Conservation (phyloP, 2,113 vertebrate genomes). For the Alosa alosa region DNA sequence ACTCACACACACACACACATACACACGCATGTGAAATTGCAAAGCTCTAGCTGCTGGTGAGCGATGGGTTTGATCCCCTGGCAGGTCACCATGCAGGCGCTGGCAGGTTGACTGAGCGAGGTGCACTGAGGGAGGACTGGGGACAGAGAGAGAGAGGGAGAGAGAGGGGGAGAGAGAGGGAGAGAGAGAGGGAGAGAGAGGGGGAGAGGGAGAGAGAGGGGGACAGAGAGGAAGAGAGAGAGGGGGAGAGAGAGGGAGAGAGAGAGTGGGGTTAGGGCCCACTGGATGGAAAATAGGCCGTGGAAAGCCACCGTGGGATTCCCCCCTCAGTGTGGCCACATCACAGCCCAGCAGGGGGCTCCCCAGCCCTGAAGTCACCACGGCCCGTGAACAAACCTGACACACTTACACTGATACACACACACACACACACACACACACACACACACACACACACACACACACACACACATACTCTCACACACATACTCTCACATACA, state of each 20-base stretch:
- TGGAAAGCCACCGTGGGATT: neutral
- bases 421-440: neutral
- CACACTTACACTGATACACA: neutral
- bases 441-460: neutral
- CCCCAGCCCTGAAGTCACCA: neutral
- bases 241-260: neutral
- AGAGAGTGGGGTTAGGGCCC: neutral
- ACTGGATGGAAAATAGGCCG: neutral
- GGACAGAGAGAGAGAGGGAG: too few species aligned
- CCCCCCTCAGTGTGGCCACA: neutral
- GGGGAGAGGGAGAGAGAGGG: too few species aligned
- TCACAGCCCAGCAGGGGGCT: neutral
- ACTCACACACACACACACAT: too few species aligned
- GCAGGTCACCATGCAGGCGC: too few species aligned
- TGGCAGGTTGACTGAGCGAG: too few species aligned
- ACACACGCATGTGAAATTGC: too few species aligned
- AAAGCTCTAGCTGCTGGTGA: too few species aligned
- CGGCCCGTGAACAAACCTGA: neutral
- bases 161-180: too few species aligned
- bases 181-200: too few species aligned
- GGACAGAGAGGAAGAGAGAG: too few species aligned
- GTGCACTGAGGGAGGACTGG: too few species aligned
- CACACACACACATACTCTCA: neutral
- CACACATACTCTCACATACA: neutral
- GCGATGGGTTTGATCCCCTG: too few species aligned